Percentiles rank a stretch among this genome's conserved stretches.
These are phyloP conservation scores for Gymnocheta viridis DNA, from an alignment of 2,888 invertebrate species.

Conservation along the genomic window DNA sequence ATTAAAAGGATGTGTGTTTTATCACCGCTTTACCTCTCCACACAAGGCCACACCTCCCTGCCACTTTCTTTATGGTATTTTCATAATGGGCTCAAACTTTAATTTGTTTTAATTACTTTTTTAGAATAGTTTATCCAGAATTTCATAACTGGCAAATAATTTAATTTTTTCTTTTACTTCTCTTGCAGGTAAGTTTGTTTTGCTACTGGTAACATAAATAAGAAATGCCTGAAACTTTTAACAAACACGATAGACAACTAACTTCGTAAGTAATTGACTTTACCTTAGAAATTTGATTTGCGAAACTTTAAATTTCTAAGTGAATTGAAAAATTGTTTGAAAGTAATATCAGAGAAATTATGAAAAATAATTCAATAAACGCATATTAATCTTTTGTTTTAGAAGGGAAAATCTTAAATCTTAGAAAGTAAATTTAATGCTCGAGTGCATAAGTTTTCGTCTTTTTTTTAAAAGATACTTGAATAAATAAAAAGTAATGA, in stretches of 20 bases:
- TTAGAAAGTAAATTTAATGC: too few relatives aligned
- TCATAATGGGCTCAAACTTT: conserved; percentile 34
- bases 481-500: too few relatives aligned
- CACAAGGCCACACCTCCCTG: not conserved
- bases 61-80: not conserved
- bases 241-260: conserved; percentile 1
- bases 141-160: conserved; percentile 62
- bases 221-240: not conserved
- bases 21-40: not conserved
- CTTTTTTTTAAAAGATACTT: too few relatives aligned
- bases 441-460: too few relatives aligned
- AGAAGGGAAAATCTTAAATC: too few relatives aligned
- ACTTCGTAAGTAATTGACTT: conserved; percentile 13
- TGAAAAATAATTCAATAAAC: too few relatives aligned
- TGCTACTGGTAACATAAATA: conserved; percentile 25
- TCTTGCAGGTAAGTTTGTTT: conserved; percentile 62
- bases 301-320: not conserved
- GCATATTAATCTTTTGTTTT: too few relatives aligned
- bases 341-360: too few relatives aligned
- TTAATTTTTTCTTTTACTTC: conserved; percentile 36
- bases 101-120: conserved; percentile 66
- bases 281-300: not conserved
- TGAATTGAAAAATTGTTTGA: not conserved
- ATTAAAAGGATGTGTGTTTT: conserved; percentile 39
- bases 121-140: conserved; percentile 49